Evolutionary conservation across 1,140 invertebrate species (phyloP).

Genomic region (Drosophila santomea): DNA sequence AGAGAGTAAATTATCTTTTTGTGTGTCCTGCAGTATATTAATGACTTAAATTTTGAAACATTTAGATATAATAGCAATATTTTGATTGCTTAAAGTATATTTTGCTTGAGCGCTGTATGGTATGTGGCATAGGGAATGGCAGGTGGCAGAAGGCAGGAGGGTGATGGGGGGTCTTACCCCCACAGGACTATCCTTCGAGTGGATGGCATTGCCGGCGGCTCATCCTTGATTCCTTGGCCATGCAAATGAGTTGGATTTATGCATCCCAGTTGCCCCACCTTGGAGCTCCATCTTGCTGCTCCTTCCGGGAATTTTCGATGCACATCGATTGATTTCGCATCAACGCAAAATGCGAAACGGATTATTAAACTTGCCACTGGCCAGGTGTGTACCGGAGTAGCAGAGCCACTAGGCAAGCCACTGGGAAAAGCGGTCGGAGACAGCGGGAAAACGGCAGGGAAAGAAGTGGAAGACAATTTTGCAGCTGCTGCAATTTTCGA

Average conservation of each 20-base stretch:
- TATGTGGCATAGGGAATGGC: too few relatives aligned
- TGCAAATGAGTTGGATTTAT: conserved; percentile 64
- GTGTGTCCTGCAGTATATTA: too few relatives aligned
- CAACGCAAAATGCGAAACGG: conserved; percentile 72
- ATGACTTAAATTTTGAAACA: too few relatives aligned
- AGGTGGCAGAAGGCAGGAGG: too few relatives aligned
- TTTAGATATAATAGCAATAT: too few relatives aligned
- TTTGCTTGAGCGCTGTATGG: background rate
- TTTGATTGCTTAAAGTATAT: background rate
- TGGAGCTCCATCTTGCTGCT: conserved; percentile 18
- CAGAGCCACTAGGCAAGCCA: conserved; percentile 8
- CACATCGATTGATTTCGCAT: conserved; percentile 76
- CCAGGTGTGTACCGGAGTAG: conserved; percentile 46
- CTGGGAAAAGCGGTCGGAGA: background rate
- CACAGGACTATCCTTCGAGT: conserved; percentile 16
- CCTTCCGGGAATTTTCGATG: conserved; percentile 65
- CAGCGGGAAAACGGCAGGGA: background rate
- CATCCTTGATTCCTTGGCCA: conserved; percentile 57
- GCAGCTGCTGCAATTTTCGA: conserved; percentile 77
- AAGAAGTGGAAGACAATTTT: conserved; percentile 51
- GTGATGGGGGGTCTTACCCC: too few relatives aligned
- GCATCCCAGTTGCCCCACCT: conserved; percentile 21
- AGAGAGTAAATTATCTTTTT: too few relatives aligned
- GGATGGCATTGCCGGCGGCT: conserved; percentile 42
- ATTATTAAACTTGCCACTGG: conserved; percentile 67